These are phyloP conservation scores for Neotoma lepida DNA, from an alignment of 2,113 vertebrate species.

Conservation along the genomic window DNA sequence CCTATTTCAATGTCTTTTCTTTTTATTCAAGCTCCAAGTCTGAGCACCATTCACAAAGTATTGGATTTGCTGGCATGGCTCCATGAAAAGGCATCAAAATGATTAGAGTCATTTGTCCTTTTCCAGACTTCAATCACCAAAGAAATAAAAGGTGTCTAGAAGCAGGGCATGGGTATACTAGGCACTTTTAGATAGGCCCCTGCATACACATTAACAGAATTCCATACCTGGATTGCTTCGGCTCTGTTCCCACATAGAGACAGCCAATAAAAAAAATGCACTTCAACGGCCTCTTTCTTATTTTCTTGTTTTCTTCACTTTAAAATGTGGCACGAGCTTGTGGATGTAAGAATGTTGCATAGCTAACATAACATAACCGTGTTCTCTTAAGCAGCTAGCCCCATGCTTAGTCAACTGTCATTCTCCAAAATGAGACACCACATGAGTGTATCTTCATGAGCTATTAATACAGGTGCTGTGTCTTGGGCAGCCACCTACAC, in stretches of 20 bases:
- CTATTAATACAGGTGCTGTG: background rate
- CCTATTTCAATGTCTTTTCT: background rate
- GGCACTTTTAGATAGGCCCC: background rate
- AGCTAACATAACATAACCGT: background rate
- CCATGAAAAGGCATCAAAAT: background rate
- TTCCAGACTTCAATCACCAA: background rate
- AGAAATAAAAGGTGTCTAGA: background rate
- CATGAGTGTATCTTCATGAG: background rate
- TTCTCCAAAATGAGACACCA: background rate
- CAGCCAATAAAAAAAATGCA: background rate
- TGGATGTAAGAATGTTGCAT: accelerated
- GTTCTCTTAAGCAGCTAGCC: background rate
- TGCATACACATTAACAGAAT: background rate
- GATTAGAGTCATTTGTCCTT: background rate
- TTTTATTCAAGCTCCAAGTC: background rate
- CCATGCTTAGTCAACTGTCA: background rate
- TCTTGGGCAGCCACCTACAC: background rate
- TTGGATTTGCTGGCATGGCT: background rate
- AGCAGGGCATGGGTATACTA: too few relatives aligned
- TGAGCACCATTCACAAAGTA: background rate
- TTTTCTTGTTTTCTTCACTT: background rate
- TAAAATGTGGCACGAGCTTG: background rate
- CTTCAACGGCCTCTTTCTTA: background rate
- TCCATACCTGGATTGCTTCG: background rate
- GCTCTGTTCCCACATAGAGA: background rate